Base-by-base conservation (phyloP, 2,888 invertebrate species). In the Podotricha telesiphe region DNA sequence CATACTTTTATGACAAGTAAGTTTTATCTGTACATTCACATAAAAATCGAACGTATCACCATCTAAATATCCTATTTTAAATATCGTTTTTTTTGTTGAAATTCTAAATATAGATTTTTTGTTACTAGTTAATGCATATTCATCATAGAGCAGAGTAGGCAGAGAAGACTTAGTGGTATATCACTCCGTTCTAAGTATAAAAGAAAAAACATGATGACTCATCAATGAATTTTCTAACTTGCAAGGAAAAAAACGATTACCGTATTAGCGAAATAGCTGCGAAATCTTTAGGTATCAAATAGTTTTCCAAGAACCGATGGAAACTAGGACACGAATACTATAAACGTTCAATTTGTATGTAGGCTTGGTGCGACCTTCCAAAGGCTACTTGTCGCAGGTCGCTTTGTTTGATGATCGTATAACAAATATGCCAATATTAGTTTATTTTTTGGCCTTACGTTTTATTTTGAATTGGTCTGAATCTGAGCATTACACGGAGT, bases 341-440 rank as follows among this genome's bases (percentile, higher is more conserved):
- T 53, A 51, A 71, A 67, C 55, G 59, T 20, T n/a, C n/a, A n/a
- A 68, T 64, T 59, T 62, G 59, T 69, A 69, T 56, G 61, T 67
- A 67, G 40, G 42, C 51, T 8, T 11, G 15, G 53, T n/a, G 15
- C 34, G 70, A 70, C 72, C 72, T 72, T 66, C 61, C 13, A 42
- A 69, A 61, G 55, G 69, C 66, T 22, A 17, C 42, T 45, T 17
- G 19, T 50, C 28, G 63, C 64, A 15, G 47, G 42, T n/a, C 19
- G 19, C 10, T 47, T 42, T 13, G 45, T 56, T 62, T 20, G 65
- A 51, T 22, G 47, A 61, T 47, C 68, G 28, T 48, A 55, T 50
- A 45, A 59, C 17, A 37, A 15, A 22, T 64, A 45, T 22, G n/a
- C 28, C 64, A 6, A 42, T 4, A 48, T 34, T 22, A 4, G n/a